Conservation (phyloP, 2,888 invertebrate species). For the Cheilosia soror region DNA sequence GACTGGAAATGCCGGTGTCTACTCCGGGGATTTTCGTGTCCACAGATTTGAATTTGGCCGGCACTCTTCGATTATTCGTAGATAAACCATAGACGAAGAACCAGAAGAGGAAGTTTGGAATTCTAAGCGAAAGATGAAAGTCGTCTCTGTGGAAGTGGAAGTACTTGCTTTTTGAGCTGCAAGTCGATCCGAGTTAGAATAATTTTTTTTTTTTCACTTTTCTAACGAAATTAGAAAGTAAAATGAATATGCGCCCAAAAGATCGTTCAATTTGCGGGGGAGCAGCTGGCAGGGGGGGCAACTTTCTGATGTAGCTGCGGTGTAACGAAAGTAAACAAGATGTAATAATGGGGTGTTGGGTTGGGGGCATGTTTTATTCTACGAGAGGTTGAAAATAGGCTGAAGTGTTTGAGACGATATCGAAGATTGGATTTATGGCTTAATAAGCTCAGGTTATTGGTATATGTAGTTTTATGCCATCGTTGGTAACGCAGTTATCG, state of each 20-base stretch:
- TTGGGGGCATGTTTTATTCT: not conserved
- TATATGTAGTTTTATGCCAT: not conserved
- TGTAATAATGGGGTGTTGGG: slow-evolving; percentile 16
- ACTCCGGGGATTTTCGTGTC: not conserved
- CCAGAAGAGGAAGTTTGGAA: slow-evolving; percentile 1
- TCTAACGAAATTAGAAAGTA: slow-evolving; percentile 78
- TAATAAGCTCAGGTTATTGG: slow-evolving; percentile 23
- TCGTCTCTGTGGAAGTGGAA: slow-evolving; percentile 24
- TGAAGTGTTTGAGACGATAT: not conserved
- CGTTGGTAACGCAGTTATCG: not conserved
- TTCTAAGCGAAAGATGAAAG: slow-evolving; percentile 47
- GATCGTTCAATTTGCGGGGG: not conserved
- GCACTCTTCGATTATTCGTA: not conserved
- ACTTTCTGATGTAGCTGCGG: slow-evolving; percentile 21
- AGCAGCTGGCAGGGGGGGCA: slow-evolving; percentile 16
- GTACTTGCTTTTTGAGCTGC: slow-evolving; percentile 23
- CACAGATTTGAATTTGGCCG: not conserved
- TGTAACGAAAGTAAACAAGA: slow-evolving; percentile 47
- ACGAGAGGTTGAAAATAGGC: not conserved
- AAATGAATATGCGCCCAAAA: slow-evolving; percentile 63
- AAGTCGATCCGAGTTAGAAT: slow-evolving; percentile 17
- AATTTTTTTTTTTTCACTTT: slow-evolving; percentile 69
- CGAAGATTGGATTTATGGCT: slow-evolving; percentile 16
- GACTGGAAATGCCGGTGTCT: slow-evolving; percentile 15
- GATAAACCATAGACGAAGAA: not conserved